Conservation (phyloP, 2,888 invertebrate genomes). For the Athetis lepigone region DNA sequence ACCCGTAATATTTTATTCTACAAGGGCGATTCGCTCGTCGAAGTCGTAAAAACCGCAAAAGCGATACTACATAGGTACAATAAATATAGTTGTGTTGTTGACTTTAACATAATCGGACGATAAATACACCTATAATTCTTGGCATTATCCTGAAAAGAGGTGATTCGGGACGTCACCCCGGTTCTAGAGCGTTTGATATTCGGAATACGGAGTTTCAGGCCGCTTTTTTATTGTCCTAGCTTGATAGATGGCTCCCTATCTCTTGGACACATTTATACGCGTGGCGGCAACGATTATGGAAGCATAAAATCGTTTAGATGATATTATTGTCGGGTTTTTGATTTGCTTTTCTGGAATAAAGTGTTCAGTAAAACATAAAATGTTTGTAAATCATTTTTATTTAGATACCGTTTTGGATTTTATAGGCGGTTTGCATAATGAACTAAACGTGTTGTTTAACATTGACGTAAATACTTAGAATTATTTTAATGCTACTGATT, state of each 20-base stretch:
- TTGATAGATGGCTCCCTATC: conserved; percentile 60
- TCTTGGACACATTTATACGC: conserved; percentile 55
- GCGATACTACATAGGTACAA: conserved; percentile 39
- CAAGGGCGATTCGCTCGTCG: conserved; percentile 33
- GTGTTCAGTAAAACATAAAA: conserved; percentile 16
- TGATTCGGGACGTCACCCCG: conserved; percentile 57
- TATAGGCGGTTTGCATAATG: not conserved
- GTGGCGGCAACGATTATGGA: conserved; percentile 49
- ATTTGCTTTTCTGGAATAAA: conserved; percentile 45
- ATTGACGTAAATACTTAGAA: not conserved
- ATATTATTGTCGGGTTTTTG: conserved; percentile 24
- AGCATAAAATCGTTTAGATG: conserved; percentile 42
- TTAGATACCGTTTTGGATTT: conserved; percentile 5
- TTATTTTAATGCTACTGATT: not conserved
- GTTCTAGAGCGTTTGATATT: conserved; percentile 54
- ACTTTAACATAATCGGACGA: conserved; percentile 63
- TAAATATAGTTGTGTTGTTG: conserved; percentile 45
- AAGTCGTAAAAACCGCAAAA: conserved; percentile 38
- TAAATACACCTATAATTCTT: conserved; percentile 64
- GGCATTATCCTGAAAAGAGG: conserved; percentile 63
- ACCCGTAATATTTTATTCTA: conserved; percentile 38
- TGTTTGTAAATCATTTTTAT: conserved; percentile 33
- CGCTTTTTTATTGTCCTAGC: conserved; percentile 58
- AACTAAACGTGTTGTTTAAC: not conserved
- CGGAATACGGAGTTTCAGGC: conserved; percentile 52